Conservation (phyloP, 2,888 invertebrate genomes). For the Aspidiotus destructor region DNA sequence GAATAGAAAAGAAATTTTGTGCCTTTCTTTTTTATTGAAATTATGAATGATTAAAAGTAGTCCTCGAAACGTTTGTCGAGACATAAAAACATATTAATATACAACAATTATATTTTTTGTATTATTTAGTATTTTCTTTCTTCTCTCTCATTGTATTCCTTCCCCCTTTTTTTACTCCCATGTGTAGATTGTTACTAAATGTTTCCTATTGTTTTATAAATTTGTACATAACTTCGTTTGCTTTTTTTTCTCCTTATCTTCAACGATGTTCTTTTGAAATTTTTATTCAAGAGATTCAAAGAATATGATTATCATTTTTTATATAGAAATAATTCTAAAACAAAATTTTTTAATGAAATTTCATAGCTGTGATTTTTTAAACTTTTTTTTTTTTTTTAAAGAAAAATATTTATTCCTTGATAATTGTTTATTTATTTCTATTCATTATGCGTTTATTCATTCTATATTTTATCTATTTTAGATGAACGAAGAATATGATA, state of each 20-base stretch:
- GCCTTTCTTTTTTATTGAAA: constrained; percentile 21
- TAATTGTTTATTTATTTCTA: not conserved
- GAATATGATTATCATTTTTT: not conserved
- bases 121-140: no score
- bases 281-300: not conserved
- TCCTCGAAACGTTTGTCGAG: no score
- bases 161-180: not conserved
- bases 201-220: constrained; percentile 28
- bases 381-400: constrained; percentile 8
- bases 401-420: not conserved
- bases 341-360: constrained; percentile 17
- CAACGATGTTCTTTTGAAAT: not conserved
- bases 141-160: no score
- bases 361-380: constrained; percentile 30
- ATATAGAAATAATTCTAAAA: not conserved
- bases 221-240: constrained; percentile 16
- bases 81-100: no score
- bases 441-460: not conserved
- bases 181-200: constrained; percentile 23
- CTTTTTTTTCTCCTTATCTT: not conserved
- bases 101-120: no score
- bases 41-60: not conserved
- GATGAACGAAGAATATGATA: not conserved
- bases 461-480: not conserved
- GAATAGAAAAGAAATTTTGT: constrained; percentile 17